These are phyloP conservation scores for Epistrophella euchroma DNA, from an alignment of 2,888 invertebrate species.

Conservation along the genomic window DNA sequence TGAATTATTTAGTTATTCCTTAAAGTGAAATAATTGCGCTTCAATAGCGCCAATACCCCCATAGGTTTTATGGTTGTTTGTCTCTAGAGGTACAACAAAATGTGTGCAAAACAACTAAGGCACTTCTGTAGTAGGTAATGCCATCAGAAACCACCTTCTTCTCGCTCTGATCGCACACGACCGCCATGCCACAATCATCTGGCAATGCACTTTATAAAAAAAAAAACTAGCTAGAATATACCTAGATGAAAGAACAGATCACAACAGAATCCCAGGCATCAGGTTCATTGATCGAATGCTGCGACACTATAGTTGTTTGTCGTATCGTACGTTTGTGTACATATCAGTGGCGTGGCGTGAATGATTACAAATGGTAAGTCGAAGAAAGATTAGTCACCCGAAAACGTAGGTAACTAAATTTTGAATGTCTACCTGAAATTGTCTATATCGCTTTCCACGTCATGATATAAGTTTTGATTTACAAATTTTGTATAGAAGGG, in stretches of 20 bases:
- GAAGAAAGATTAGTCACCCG: no score
- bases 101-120: slow-evolving; percentile 33
- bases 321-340: neutral
- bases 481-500: no score
- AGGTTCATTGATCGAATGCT: slow-evolving; percentile 66
- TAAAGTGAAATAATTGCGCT: slow-evolving; percentile 65
- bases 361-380: no score
- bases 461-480: no score
- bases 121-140: slow-evolving; percentile 56
- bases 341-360: no score
- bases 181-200: slow-evolving; percentile 47
- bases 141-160: slow-evolving; percentile 60
- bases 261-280: slow-evolving; percentile 34
- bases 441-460: no score
- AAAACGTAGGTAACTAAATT: no score
- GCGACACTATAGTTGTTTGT: slow-evolving; percentile 6
- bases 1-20: slow-evolving; percentile 72
- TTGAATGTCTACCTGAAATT: no score
- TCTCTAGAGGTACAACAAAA: slow-evolving; percentile 27
- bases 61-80: slow-evolving; percentile 29
- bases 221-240: neutral
- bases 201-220: slow-evolving; percentile 25
- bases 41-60: slow-evolving; percentile 69
- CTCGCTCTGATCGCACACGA: slow-evolving; percentile 58
- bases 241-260: slow-evolving; percentile 12